These are phyloP conservation scores for Rhingia rostrata DNA, from an alignment of 2,888 invertebrate genomes.

Conservation along the genomic window DNA sequence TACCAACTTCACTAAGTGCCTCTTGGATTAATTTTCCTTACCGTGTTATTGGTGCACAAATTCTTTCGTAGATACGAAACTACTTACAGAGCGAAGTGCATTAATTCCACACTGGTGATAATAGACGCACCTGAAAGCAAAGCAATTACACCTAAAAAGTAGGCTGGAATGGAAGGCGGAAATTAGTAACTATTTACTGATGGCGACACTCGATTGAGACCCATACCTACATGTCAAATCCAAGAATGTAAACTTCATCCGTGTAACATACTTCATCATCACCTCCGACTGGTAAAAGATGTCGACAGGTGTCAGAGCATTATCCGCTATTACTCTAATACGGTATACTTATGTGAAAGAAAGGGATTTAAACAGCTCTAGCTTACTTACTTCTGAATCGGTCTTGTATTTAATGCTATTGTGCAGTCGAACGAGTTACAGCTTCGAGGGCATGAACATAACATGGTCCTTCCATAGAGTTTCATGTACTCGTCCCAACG, in stretches of 20 bases:
- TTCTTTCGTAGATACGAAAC: constrained; percentile 1
- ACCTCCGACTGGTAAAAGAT: constrained; percentile 81
- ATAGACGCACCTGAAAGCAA: constrained; percentile 83
- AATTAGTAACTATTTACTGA: constrained; percentile 72
- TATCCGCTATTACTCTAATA: constrained; percentile 50
- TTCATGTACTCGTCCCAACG: constrained; percentile 77
- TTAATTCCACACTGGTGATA: constrained; percentile 33
- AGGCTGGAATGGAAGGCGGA: constrained; percentile 79
- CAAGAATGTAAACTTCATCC: constrained; percentile 79
- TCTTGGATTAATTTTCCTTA: background rate
- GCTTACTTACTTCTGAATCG: constrained; percentile 57
- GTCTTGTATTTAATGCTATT: constrained; percentile 75
- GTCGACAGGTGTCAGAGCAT: constrained; percentile 77
- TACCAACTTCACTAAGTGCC: background rate
- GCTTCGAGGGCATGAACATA: constrained; percentile 78
- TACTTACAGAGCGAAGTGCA: constrained; percentile 40
- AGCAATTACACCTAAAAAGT: constrained; percentile 83
- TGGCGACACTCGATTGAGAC: constrained; percentile 62
- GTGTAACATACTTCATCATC: constrained; percentile 81
- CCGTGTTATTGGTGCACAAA: background rate
- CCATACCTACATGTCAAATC: constrained; percentile 79
- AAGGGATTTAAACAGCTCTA: background rate
- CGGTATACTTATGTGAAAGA: background rate
- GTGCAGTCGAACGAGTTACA: constrained; percentile 77
- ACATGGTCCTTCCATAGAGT: constrained; percentile 76